Percentiles rank a stretch among this genome's conserved stretches.
These are phyloP conservation scores for Menidia menidia DNA, from an alignment of 2,797 vertebrate genomes.

Conservation along the genomic window DNA sequence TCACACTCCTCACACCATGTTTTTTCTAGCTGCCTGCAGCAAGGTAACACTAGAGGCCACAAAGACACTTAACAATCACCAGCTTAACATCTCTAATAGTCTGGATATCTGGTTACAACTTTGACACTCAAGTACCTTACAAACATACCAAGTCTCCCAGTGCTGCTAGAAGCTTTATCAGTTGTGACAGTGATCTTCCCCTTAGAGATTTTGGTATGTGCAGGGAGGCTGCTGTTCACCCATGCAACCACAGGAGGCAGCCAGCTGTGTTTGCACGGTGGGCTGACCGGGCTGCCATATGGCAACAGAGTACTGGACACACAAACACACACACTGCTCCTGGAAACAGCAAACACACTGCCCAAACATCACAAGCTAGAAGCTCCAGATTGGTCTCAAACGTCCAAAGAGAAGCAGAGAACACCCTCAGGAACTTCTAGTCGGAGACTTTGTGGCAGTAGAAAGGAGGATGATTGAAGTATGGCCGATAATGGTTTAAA, in stretches of 20 bases:
- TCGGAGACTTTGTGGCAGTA: constrained; percentile 16
- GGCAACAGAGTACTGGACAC: constrained; percentile 45
- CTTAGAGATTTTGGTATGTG: constrained; percentile 35
- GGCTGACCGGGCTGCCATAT: constrained; percentile 57
- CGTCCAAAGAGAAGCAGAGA: constrained; percentile 6
- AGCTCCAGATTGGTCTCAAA: constrained; percentile 24
- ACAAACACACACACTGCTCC: constrained; percentile 14
- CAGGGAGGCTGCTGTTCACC: constrained; percentile 59
- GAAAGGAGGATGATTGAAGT: constrained; percentile 20
- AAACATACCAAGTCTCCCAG: constrained; percentile 39
- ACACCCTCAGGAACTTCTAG: constrained; percentile 12
- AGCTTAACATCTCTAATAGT: constrained; percentile 31
- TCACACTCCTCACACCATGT: background rate
- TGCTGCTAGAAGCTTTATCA: constrained; percentile 37
- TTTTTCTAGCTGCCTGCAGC: constrained; percentile 11
- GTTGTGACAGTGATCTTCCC: constrained; percentile 38
- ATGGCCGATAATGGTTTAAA: constrained; percentile 33
- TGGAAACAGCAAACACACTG: constrained; percentile 41
- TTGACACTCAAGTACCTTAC: constrained; percentile 36
- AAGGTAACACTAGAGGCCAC: constrained; percentile 1
- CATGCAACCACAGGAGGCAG: constrained; percentile 60
- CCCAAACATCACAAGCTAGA: constrained; percentile 23
- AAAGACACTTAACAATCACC: constrained; percentile 23
- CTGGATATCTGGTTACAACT: constrained; percentile 37
- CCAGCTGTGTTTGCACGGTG: constrained; percentile 68